Percentiles rank a stretch among this genome's conserved stretches.
phyloP scores from a whole-genome alignment of 1,140 invertebrate species.

The Drosophila quadrilineata region DNA sequence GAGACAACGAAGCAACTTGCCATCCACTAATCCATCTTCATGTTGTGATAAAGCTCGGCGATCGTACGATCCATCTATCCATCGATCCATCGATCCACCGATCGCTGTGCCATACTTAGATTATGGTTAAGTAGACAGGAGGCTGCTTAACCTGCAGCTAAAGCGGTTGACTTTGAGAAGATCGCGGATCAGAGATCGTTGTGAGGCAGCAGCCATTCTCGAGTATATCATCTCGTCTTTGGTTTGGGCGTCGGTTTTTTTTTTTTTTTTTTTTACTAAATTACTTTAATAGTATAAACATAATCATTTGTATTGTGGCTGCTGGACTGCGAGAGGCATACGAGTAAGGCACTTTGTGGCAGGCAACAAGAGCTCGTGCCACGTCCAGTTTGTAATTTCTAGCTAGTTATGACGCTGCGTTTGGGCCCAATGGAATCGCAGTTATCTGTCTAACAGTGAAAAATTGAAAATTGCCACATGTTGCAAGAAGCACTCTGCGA shows the following conservation, averaged over 20 bases:
- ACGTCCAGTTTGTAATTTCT: slow-evolving; percentile 51
- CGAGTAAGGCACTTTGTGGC: slow-evolving; percentile 35
- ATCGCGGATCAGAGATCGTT: slow-evolving; percentile 29
- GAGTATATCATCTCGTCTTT: slow-evolving; percentile 4
- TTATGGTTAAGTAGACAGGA: slow-evolving; percentile 76
- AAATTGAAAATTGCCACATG: slow-evolving; percentile 71
- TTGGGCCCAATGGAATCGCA: slow-evolving; percentile 48
- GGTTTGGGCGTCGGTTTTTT: slow-evolving; percentile 54
- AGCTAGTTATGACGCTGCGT: slow-evolving; percentile 52
- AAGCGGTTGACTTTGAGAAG: slow-evolving; percentile 73
- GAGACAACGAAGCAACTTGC: no score
- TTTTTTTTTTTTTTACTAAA: slow-evolving; percentile 69
- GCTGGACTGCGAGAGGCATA: slow-evolving; percentile 39
- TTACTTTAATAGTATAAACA: slow-evolving; percentile 80
- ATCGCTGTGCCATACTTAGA: slow-evolving; percentile 53
- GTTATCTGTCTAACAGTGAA: slow-evolving; percentile 76
- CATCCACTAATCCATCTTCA: slow-evolving; percentile 67
- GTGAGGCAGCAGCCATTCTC: slow-evolving; percentile 1
- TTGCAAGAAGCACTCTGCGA: slow-evolving; percentile 21
- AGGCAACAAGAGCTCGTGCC: slow-evolving; percentile 38
- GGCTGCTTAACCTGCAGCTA: slow-evolving; percentile 76
- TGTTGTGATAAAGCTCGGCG: slow-evolving; percentile 62
- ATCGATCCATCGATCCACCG: slow-evolving; percentile 26
- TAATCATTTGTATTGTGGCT: slow-evolving; percentile 74
- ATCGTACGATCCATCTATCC: slow-evolving; percentile 36